Percentiles rank a stretch among this genome's conserved stretches.
Conservation (phyloP, 2,797 vertebrate species). For the Telmatherina bonti region DNA sequence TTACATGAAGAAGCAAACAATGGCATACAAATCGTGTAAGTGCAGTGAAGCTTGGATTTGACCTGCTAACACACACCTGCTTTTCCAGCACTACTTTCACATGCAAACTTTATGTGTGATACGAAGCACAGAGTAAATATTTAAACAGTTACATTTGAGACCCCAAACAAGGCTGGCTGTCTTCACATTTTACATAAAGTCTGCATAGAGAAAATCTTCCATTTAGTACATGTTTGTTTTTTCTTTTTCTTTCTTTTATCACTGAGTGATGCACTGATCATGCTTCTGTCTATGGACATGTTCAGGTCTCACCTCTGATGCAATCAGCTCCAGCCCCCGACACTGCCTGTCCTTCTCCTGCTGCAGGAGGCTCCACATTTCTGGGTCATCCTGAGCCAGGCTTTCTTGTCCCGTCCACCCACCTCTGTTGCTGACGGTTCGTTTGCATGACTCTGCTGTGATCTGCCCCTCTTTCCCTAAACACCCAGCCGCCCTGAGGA, state of each 20-base stretch:
- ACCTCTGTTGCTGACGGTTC: slow-evolving; percentile 39
- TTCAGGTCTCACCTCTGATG: slow-evolving; percentile 89
- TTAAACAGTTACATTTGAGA: slow-evolving; percentile 11
- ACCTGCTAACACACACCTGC: slow-evolving; percentile 13
- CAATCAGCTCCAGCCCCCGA: slow-evolving; percentile 92
- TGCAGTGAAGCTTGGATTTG: too few species aligned
- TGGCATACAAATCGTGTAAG: background rate
- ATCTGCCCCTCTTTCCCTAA: slow-evolving; percentile 38
- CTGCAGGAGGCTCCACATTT: slow-evolving; percentile 90
- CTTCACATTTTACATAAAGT: slow-evolving; percentile 3
- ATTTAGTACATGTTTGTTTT: background rate
- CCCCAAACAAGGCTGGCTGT: background rate
- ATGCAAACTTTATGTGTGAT: slow-evolving; percentile 8
- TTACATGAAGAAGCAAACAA: background rate
- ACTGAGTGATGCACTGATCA: background rate
- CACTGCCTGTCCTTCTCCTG: slow-evolving; percentile 93
- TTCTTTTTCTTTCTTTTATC: background rate
- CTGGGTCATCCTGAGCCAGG: slow-evolving; percentile 88
- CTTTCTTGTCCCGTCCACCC: slow-evolving; percentile 88
- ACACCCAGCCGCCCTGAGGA: slow-evolving; percentile 44
- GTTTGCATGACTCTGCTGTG: slow-evolving; percentile 27
- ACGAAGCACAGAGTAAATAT: slow-evolving; percentile 34
- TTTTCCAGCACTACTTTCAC: slow-evolving; percentile 20
- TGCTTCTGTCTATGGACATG: background rate
- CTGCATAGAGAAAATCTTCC: background rate